Percentiles rank a stretch among this genome's conserved stretches.
Conservation (phyloP, 2,888 invertebrate species). For the Drosophila prolongata region DNA sequence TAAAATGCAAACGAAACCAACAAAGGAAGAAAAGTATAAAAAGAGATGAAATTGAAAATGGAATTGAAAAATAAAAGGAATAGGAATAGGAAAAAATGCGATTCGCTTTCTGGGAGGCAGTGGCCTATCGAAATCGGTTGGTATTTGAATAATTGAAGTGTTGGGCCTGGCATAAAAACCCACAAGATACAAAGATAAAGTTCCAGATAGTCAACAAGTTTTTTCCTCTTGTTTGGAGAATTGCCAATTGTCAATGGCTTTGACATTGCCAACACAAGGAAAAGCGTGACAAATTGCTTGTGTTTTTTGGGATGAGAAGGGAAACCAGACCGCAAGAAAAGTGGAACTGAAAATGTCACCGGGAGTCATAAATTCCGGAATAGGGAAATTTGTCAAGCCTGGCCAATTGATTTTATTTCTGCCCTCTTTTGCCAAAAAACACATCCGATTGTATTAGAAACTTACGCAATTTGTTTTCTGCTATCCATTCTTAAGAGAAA, state of each 20-base stretch:
- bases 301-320: constrained; percentile 7
- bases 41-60: constrained; percentile 37
- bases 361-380: constrained; percentile 53
- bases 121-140: constrained; percentile 31
- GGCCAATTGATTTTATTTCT: constrained; percentile 62
- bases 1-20: constrained; percentile 51
- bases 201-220: constrained; percentile 65
- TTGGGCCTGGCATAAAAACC: constrained; percentile 49
- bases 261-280: constrained; percentile 58
- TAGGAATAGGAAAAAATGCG: constrained; percentile 1
- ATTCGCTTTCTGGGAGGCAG: constrained; percentile 6
- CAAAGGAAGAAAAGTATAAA: constrained; percentile 18
- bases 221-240: constrained; percentile 23
- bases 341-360: constrained; percentile 11
- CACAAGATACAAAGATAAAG: constrained; percentile 42
- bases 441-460: constrained; percentile 45
- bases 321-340: constrained; percentile 27
- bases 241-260: constrained; percentile 50
- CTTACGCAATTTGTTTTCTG: constrained; percentile 53
- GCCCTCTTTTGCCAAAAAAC: not conserved
- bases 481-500: constrained; percentile 49
- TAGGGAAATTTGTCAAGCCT: constrained; percentile 47
- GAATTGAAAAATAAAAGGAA: constrained; percentile 22
- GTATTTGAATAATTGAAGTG: constrained; percentile 75
- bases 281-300: constrained; percentile 68